Conservation (phyloP, 2,888 invertebrate species). For the Trisateles emortualis region DNA sequence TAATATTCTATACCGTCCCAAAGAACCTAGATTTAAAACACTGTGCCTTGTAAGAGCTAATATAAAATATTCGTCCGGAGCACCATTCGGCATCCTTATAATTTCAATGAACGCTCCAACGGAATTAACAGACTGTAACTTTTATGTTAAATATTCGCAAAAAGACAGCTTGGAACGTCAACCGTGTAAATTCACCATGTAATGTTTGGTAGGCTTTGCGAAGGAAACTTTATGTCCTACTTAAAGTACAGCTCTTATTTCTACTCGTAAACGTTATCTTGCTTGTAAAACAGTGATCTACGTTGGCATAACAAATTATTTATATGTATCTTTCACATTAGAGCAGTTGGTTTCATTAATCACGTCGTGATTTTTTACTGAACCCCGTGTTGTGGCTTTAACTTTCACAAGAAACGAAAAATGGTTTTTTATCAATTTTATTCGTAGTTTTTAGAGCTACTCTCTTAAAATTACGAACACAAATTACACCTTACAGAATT, state of each 20-base stretch:
- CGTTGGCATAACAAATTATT: not conserved
- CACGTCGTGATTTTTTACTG: no score
- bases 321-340: no score
- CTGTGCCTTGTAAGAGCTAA: constrained; percentile 12
- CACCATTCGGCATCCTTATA: constrained; percentile 31
- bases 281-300: not conserved
- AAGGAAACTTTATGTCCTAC: not conserved
- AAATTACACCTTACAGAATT: no score
- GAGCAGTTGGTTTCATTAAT: no score
- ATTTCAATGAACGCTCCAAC: constrained; percentile 24
- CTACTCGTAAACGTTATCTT: not conserved
- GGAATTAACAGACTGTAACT: constrained; percentile 29
- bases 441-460: no score
- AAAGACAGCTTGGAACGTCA: constrained; percentile 8
- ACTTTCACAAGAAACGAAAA: no score
- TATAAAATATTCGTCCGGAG: constrained; percentile 21
- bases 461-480: no score
- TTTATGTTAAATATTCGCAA: constrained; percentile 23
- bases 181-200: constrained; percentile 1
- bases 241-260: constrained; percentile 1
- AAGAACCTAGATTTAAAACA: constrained; percentile 17
- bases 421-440: no score
- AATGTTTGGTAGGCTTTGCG: constrained; percentile 5
- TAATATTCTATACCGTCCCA: no score
- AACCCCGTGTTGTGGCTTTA: no score